Evolutionary conservation across 2,888 invertebrate species (phyloP), one percentile per base, ranked within the genome.

Genomic region (Ennomos quercinarius): DNA sequence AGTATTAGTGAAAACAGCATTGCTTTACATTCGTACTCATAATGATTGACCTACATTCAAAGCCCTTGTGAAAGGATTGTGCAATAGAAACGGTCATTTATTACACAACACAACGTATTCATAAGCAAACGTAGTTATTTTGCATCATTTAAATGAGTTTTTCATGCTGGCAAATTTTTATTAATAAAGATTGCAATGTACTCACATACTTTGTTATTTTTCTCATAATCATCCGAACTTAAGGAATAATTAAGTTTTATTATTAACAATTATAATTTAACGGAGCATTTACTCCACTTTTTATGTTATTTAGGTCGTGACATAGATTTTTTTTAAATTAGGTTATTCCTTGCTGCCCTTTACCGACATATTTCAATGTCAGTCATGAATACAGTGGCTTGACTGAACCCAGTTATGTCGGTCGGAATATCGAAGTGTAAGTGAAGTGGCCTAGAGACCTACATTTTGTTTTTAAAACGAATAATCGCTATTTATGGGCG

Each of bases 361-460:
- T 91, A 89, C 90, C 91, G 89, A 91, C 86, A 73, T 90, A 89
- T 86, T 93, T 93, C 93, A 93, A 93, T 93, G 93, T 93, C 93
- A 93, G 92, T 93, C 93, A 94, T 94, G 94, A 94, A 92, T 87
- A 91, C 90, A 91, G 95, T 93, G 92, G 93, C 91, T 94, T 90
- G 89, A 93, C 95, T 95, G 95, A 95, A 93, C 94, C 91, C 89
- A 94, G 95, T 95, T 93, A 94, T 94, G 94, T 95, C 94, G 94
- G 94, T 94, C 94, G 94, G 94, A 94, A 94, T 95, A 95, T 94
- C 95, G 94, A 95, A 95, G 95, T 91, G 95, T 95, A 95, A 95
- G 95, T 95, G 95, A 95, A 95, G 95, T 96, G 96, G 95, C 96
- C 96, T 95, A 96, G 94, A 96, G 96, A 96, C 96, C 96, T 96